Evolutionary conservation across 1,140 invertebrate genomes (phyloP), one percentile per base, ranked within the genome.

Genomic region (Drosophila seguyi): DNA sequence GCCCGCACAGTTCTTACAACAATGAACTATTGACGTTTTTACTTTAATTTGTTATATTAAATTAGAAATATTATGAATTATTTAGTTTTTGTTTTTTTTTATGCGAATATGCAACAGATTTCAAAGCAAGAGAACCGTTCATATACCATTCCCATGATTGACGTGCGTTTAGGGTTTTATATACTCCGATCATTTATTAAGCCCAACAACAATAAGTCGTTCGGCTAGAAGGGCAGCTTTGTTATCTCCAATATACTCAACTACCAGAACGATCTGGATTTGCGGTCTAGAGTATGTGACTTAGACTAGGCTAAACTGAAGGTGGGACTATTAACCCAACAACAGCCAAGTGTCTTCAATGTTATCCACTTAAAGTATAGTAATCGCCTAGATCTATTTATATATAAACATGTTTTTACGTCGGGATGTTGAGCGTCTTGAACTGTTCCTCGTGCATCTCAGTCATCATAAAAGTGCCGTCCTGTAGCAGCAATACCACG

Each of bases 361-460:
- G 36, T 67, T 31, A 31, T 63, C 20, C 34, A 47, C 45, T 53
- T 68, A 68, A 16, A 14, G 11, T 31, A 45, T 66, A 66, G 18
- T 47, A 47, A 47, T 47, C 45, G 45, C n/a, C 66, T 68, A 58
- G n/a, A 20, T 16, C n/a, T 72, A 72, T 20, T 25, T 58, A 10
- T 39, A 16, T 48, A 56, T 58, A 41, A 58, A 47, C 52, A 59
- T 34, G 10, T 50, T 34, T 81, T 91, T 92, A 92, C 80, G 91
- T 86, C 58, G 78, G 78, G 61, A 92, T 91, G 58, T 96, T 95
- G 59, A 96, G 92, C 65, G 95, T 95, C 75, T 95, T 95, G 81
- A 96, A 97, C 83, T 97, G 96, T 82, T 97, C 96, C 79, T 96
- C 96, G 68, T 97, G 95, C 42, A 97, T 95, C 93, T 97, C 96